Conservation (phyloP, 2,888 invertebrate species). For the Sepioteuthis lessoniana region DNA sequence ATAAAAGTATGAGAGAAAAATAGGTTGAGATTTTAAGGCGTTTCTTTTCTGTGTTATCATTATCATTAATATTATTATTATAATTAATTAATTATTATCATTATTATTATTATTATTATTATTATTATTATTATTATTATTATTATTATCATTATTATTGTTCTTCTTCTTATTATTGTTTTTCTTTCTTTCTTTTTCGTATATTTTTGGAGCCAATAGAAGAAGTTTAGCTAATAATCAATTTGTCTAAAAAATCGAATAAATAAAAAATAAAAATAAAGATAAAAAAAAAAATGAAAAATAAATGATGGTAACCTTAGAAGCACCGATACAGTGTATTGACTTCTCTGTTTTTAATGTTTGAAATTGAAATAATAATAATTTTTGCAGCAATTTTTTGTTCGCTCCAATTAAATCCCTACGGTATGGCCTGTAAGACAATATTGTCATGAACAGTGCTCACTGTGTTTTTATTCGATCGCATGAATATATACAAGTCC, state of each 20-base stretch:
- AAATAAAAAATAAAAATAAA: too few relatives aligned
- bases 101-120: too few relatives aligned
- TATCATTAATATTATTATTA: not conserved
- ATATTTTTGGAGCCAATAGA: not conserved
- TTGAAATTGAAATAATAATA: not conserved
- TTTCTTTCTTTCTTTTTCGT: too few relatives aligned
- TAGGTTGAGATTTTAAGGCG: constrained; percentile 37
- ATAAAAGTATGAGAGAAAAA: constrained; percentile 36
- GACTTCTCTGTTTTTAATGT: not conserved
- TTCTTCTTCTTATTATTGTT: too few relatives aligned
- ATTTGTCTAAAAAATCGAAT: not conserved
- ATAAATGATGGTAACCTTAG: not conserved
- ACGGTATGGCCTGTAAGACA: not conserved
- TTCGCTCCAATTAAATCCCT: not conserved
- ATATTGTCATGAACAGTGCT: constrained; percentile 10
- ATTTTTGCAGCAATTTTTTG: not conserved
- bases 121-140: too few relatives aligned
- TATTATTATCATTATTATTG: too few relatives aligned
- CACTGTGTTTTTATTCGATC: not conserved
- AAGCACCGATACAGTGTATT: not conserved
- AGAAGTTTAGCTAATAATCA: not conserved
- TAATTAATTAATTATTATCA: too few relatives aligned
- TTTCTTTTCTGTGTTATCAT: not conserved
- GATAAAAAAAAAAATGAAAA: too few relatives aligned
- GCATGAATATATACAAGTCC: not conserved